Evolutionary conservation across 2,113 vertebrate genomes (phyloP), one percentile per base, ranked within the genome.

Genomic region (Calypte anna): DNA sequence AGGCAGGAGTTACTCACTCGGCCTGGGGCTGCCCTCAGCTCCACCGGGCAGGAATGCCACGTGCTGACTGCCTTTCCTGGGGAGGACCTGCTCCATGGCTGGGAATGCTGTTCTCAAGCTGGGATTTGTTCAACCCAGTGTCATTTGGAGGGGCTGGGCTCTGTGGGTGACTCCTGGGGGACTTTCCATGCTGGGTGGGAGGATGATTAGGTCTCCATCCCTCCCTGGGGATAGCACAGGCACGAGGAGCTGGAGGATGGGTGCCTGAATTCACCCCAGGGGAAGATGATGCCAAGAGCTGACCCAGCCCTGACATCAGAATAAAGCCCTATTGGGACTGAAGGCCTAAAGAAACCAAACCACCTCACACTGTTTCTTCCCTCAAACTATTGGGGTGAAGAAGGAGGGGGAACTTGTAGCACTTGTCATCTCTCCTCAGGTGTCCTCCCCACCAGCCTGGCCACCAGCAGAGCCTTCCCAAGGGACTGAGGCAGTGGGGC

Each of bases 1-100:
- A 90, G 92, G 88, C 92, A 95, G 94, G 62, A 0, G n/a, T 94
- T 91, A 58, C 73, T 96, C 94, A 92, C 70, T 62, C 7, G 4
- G 62, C 87, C 78, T 1, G 7, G 38, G 81, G 90, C 94, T 86
- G 80, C 7, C 1, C 93, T 81, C 33, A 0, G 27, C 86, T 75
- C 89, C 2, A 2, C 36, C 0, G 8, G 86, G 55, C 87, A 72
- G 90, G 59, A 74, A 58, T 36, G 69, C 64, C 82, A 61, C 18
- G 28, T 84, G 93, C 87, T 75, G n/a, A 33, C 25, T 0, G 0
- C 93, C 87, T 91, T 74, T 82, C 85, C 67, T 3, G 7, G 74
- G 81, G n/a, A 93, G 63, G 14, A 87, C 44, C 84, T 72, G 59
- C 36, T 40, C 40, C 1, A 1, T 1, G 9, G 53, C 28, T 1